Evolutionary conservation across 2,113 vertebrate genomes (phyloP).

Genomic region (Peromyscus leucopus): DNA sequence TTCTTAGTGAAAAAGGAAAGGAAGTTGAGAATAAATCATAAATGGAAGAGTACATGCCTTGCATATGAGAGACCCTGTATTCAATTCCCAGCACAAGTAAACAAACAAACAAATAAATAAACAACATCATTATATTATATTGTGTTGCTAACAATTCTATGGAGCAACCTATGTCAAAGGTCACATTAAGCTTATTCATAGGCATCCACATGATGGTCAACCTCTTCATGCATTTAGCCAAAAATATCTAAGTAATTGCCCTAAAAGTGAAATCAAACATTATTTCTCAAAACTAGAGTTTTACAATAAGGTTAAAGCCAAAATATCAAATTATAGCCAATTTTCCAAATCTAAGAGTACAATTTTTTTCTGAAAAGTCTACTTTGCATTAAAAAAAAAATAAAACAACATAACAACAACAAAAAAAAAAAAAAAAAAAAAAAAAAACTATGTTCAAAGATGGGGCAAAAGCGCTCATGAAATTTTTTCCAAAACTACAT

Average conservation of each 20-base stretch:
- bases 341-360: neutral
- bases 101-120: neutral
- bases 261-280: neutral
- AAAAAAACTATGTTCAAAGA: neutral
- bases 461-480: neutral
- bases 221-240: neutral
- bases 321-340: neutral
- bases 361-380: neutral
- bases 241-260: neutral
- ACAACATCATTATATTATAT: neutral
- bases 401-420: too few species aligned
- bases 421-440: too few species aligned
- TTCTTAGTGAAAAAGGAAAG: neutral
- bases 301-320: neutral
- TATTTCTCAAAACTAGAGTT: neutral
- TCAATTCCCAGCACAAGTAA: neutral
- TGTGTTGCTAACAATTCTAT: neutral
- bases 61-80: neutral
- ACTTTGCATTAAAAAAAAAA: neutral
- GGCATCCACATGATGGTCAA: neutral
- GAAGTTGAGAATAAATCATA: neutral
- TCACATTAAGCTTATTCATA: neutral
- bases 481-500: neutral
- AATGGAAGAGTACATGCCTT: neutral
- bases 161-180: neutral